Percentiles rank a stretch among this genome's conserved stretches.
These are phyloP conservation scores for Echinarachnius parma DNA, from an alignment of 53 echinoderm and acorn worm genomes.

Conservation along the genomic window DNA sequence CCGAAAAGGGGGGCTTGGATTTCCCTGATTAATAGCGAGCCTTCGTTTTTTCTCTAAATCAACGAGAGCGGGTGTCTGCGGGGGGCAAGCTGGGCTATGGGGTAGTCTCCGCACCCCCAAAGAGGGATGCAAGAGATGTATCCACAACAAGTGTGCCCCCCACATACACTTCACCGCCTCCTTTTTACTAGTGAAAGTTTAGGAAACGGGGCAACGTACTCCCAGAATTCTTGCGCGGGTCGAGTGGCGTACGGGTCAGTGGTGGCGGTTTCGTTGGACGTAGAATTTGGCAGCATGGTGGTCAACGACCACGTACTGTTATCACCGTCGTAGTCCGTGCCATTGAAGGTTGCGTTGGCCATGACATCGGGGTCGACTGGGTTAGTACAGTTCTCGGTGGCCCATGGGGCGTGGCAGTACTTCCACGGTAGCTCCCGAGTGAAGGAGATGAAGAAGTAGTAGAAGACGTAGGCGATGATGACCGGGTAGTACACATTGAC, in stretches of 20 bases:
- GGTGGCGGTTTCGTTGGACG: background rate
- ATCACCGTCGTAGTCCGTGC: slow-evolving; percentile 16
- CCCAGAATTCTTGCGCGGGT: slow-evolving; percentile 71
- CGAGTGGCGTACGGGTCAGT: slow-evolving; percentile 24
- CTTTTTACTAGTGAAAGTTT: too few species aligned
- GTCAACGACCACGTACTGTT: slow-evolving; percentile 33
- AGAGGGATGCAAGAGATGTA: background rate
- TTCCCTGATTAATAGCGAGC: too few species aligned
- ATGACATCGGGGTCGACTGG: background rate
- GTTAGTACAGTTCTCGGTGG: slow-evolving; percentile 50
- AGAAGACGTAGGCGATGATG: slow-evolving; percentile 71
- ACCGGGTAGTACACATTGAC: slow-evolving; percentile 83
- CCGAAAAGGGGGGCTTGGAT: too few species aligned
- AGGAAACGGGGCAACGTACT: slow-evolving; percentile 49
- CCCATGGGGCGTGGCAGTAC: slow-evolving; percentile 65
- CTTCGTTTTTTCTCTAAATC: too few species aligned
- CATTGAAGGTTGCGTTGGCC: slow-evolving; percentile 18
- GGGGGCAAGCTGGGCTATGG: slow-evolving; percentile 1
- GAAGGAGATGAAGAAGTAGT: slow-evolving; percentile 71
- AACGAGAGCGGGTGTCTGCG: slow-evolving; percentile 14
- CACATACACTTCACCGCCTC: slow-evolving; percentile 13
- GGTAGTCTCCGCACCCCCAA: too few species aligned
- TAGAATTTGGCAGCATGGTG: slow-evolving; percentile 7
- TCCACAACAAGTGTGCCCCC: background rate
- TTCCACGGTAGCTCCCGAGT: slow-evolving; percentile 69